Evolutionary conservation across 2,113 vertebrate species (phyloP).

Genomic region (Eolophus roseicapilla): DNA sequence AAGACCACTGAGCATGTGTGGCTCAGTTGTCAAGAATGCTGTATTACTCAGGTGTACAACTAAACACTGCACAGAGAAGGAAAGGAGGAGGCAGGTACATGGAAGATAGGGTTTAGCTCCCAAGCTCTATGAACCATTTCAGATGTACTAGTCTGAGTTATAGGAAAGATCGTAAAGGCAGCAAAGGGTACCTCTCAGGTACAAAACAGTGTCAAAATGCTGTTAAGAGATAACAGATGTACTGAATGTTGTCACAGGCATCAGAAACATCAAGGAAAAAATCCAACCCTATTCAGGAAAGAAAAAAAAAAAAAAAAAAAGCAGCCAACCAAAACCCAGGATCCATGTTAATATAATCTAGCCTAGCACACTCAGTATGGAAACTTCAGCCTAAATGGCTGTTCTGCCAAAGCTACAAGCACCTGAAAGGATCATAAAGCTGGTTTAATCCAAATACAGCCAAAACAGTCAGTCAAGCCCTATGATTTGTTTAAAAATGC

Average conservation of each 20-base stretch:
- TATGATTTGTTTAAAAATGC: neutral
- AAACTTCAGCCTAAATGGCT: neutral
- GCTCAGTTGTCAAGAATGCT: neutral
- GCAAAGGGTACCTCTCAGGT: neutral
- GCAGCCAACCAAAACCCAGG: neutral
- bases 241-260: neutral
- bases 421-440: neutral
- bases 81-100: neutral
- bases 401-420: neutral
- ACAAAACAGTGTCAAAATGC: neutral
- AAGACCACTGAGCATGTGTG: accelerated
- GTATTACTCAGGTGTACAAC: neutral
- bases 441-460: neutral
- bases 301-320: neutral
- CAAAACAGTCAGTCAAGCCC: neutral
- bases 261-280: neutral
- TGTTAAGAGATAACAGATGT: neutral
- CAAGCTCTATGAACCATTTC: neutral
- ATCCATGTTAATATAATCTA: neutral
- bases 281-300: neutral
- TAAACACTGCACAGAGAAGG: neutral
- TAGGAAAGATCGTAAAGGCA: neutral
- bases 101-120: neutral
- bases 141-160: neutral
- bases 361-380: neutral